phyloP scores from a whole-genome alignment of 2,888 invertebrate genomes.

The Acheta domesticus region DNA sequence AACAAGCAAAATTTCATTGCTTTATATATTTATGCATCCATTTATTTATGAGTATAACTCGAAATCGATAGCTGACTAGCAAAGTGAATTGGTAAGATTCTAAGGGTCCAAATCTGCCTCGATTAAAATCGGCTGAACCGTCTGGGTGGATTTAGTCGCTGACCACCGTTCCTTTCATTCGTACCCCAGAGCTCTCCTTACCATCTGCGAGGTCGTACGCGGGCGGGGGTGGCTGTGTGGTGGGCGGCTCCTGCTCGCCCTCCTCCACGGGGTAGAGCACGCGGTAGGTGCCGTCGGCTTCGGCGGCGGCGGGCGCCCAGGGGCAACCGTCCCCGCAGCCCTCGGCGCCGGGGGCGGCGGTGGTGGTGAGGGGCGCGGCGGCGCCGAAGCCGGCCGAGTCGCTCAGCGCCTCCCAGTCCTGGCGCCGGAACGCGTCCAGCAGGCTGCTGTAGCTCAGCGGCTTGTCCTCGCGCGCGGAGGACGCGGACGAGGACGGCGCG shows the following conservation, averaged over 20 bases:
- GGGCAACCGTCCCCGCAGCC: background rate
- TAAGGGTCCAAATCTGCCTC: no score
- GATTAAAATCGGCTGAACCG: no score
- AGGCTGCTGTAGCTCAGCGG: slow-evolving; percentile 2
- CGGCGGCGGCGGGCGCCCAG: background rate
- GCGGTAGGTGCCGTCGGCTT: background rate
- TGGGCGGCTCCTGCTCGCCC: background rate
- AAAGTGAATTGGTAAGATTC: no score
- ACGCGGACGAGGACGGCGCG: background rate
- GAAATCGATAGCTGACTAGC: no score
- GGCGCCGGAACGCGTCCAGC: background rate
- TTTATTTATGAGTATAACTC: no score
- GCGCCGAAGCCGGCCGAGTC: background rate
- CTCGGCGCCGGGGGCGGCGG: background rate
- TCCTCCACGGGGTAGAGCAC: slow-evolving; percentile 18
- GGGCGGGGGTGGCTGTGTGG: no score
- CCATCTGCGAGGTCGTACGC: no score
- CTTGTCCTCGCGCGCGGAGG: background rate
- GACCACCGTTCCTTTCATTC: no score
- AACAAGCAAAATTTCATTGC: no score
- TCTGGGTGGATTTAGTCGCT: no score
- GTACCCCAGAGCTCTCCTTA: no score
- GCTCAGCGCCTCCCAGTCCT: slow-evolving; percentile 2
- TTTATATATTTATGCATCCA: no score
- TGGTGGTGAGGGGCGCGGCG: background rate